Evolutionary conservation across 2,113 vertebrate genomes (phyloP).

Genomic region (Gnathonemus longibarbis): DNA sequence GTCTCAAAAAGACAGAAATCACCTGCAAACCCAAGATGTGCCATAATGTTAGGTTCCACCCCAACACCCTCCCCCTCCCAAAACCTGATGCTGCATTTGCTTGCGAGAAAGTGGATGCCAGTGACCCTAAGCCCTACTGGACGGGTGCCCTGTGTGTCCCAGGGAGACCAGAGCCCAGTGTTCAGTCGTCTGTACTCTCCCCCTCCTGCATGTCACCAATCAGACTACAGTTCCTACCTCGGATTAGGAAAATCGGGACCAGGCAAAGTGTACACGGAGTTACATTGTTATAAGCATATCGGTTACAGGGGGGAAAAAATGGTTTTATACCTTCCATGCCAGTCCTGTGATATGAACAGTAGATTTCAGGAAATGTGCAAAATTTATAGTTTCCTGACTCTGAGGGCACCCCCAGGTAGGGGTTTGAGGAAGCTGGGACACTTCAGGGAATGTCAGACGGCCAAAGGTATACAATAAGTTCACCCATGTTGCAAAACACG

Average conservation of each 20-base stretch:
- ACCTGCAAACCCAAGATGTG: background rate
- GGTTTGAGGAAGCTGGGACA: conserved; percentile 50
- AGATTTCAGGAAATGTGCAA: background rate
- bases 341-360: background rate
- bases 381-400: background rate
- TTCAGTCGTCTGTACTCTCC: background rate
- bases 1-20: background rate
- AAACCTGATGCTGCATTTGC: background rate
- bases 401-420: background rate
- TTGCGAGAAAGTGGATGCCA: background rate
- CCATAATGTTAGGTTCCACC: background rate
- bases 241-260: background rate
- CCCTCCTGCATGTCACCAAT: background rate
- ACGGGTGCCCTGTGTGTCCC: background rate
- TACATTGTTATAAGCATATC: background rate
- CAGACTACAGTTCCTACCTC: background rate
- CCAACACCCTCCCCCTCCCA: background rate
- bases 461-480: conserved; percentile 30
- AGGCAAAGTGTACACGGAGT: background rate
- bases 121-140: background rate
- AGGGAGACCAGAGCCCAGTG: background rate
- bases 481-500: background rate
- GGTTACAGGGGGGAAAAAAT: background rate
- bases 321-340: background rate
- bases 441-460: conserved; percentile 73